These are phyloP conservation scores for Crambe crambe DNA, from an alignment of 37 sponge, comb jelly and placozoan species.

Conservation along the genomic window DNA sequence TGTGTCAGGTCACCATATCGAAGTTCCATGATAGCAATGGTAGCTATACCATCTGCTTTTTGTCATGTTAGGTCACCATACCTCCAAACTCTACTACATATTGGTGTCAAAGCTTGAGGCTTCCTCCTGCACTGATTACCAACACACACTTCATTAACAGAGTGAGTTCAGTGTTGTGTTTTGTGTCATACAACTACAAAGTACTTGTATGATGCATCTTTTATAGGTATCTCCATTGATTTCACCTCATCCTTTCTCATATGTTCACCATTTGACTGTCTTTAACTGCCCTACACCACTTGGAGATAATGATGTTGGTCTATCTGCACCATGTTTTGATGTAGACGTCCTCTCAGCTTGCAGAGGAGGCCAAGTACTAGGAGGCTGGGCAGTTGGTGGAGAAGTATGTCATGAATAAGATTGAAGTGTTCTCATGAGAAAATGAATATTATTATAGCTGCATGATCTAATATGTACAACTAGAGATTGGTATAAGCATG, in stretches of 20 bases:
- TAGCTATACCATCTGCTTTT: too few species aligned
- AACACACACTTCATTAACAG: not conserved
- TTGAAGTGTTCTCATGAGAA: not conserved
- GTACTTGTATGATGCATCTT: not conserved
- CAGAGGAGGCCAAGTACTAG: slow-evolving; percentile 8
- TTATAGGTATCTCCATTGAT: slow-evolving; percentile 15
- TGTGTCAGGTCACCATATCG: too few species aligned
- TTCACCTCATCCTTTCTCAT: not conserved
- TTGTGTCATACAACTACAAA: too few species aligned
- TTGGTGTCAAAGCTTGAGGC: not conserved
- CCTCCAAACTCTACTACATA: not conserved
- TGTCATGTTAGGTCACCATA: not conserved
- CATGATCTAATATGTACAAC: too few species aligned
- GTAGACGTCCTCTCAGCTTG: not conserved
- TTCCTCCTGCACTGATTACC: not conserved
- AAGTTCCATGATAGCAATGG: too few species aligned
- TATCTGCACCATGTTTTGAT: not conserved
- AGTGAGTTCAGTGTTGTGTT: too few species aligned
- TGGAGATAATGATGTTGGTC: slow-evolving; percentile 5
- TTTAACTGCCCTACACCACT: slow-evolving; percentile 3
- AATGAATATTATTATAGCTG: not conserved
- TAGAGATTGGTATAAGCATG: too few species aligned
- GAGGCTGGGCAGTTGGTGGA: slow-evolving; percentile 62
- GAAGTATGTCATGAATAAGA: slow-evolving; percentile 33
- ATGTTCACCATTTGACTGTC: slow-evolving; percentile 45